These are phyloP conservation scores for Macaca fascicularis DNA, from an alignment of 2,113 vertebrate genomes.

Conservation along the genomic window DNA sequence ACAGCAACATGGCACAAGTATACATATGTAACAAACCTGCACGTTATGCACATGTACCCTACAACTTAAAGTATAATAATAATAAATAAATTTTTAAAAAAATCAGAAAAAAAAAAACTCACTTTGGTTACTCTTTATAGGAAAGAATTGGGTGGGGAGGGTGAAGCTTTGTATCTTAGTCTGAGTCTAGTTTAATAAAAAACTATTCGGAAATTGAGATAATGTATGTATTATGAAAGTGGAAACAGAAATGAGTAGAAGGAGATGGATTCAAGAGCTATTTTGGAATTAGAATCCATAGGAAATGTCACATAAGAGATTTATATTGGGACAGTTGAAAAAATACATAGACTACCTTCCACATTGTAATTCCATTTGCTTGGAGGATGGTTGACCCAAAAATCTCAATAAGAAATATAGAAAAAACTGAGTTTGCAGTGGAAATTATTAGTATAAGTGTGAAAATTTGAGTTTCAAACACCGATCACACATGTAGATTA, in stretches of 20 bases:
- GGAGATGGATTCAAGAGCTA: background rate
- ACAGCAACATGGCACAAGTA: no score
- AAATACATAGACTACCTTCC: background rate
- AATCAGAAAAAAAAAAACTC: background rate
- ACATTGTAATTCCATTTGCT: background rate
- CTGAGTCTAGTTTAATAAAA: background rate
- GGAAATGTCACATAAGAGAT: background rate
- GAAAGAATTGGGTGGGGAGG: background rate
- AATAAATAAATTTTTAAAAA: no score
- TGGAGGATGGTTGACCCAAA: background rate
- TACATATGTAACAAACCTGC: no score
- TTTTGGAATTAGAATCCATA: background rate
- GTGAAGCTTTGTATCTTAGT: background rate
- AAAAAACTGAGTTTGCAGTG: background rate
- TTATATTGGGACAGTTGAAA: background rate
- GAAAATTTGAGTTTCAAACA: background rate
- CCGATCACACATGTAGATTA: background rate
- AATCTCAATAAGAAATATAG: background rate
- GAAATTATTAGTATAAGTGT: background rate
- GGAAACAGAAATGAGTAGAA: background rate
- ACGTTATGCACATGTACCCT: no score
- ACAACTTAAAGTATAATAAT: no score
- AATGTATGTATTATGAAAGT: background rate
- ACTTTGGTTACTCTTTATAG: background rate
- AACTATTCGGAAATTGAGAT: background rate